Evolutionary conservation across 1,140 invertebrate genomes (phyloP).

Genomic region (Helicoverpa armigera): DNA sequence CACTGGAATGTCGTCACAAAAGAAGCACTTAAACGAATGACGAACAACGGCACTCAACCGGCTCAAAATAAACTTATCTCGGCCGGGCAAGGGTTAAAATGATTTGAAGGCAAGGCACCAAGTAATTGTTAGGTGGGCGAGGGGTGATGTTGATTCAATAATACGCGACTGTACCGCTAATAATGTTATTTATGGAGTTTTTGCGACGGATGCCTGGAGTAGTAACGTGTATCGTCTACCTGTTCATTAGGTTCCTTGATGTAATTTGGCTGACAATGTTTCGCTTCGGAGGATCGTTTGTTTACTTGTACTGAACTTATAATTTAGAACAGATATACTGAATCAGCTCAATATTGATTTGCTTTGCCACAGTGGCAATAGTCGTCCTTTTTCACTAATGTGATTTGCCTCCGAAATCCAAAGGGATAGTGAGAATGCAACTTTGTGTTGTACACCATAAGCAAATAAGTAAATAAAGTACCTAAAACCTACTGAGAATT

Average conservation of each 20-base stretch:
- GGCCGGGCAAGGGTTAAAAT: conserved; percentile 83
- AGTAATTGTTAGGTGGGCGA: conserved; percentile 79
- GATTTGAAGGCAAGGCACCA: conserved; percentile 70
- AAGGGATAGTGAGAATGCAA: too few relatives aligned
- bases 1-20: conserved; percentile 82
- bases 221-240: conserved; percentile 18
- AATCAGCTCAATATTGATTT: too few relatives aligned
- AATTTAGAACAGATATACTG: not conserved
- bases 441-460: too few relatives aligned
- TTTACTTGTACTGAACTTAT: not conserved
- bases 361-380: too few relatives aligned
- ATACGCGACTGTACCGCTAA: conserved; percentile 77
- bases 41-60: conserved; percentile 74
- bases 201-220: conserved; percentile 67
- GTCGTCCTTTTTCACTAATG: too few relatives aligned
- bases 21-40: conserved; percentile 83
- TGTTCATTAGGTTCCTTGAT: conserved; percentile 38
- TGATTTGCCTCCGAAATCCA: too few relatives aligned
- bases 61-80: conserved; percentile 86
- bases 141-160: conserved; percentile 78
- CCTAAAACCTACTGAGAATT: too few relatives aligned
- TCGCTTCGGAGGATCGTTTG: not conserved
- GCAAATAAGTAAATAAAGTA: too few relatives aligned
- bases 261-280: conserved; percentile 30
- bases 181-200: conserved; percentile 81